Base-by-base conservation (phyloP, 53 echinoderm and acorn worm species). In the Hippasteria phrygiana region DNA sequence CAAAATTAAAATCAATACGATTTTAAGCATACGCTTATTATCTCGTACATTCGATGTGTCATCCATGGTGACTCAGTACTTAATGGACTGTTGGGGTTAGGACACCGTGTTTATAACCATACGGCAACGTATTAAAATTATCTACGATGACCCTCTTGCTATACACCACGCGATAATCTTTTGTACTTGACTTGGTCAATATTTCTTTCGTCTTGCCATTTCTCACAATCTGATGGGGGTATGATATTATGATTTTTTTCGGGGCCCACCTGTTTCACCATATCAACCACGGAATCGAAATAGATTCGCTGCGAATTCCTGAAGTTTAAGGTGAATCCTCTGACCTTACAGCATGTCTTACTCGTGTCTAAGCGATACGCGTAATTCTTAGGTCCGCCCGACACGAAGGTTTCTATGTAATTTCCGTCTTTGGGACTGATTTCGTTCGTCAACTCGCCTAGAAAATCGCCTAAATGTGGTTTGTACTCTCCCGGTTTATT, bases 371-470 rank as follows among this genome's bases (percentile, higher is more conserved):
- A 78, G 29, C 62, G 55, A 48, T 89, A 94, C 0, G 91, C 90
- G 28, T 92, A 92, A 50, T 94, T 92, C 42, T 92, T 94, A 1
- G 92, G 87, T 0, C 72, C 18, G 26, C 83, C 83, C 10, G 43
- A 43, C 43, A 67, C 69, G 20, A 83, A 83, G 0, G 80, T 80
- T 37, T 80, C 5, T 4, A 80, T 80, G 39, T 48, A 78, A 5
- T 78, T 24, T 18, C 73, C 73, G 16, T 73, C 32, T 27, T 35
- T 73, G 32, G 73, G 73, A 73, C 12, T 83, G 0, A 94, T 83
- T 83, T 93, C 91, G 53, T 95, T 77, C 2, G 92, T 90, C 22
- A 93, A 50, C 3, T 92, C 87, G 1, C 95, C 93, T 0, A 93
- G 59, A 82, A 65, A 91, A 79, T 84, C 74, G 0, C 91, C 95